Base-by-base conservation (phyloP, 2,113 vertebrate species). In the Phrynocephalus versicolor region DNA sequence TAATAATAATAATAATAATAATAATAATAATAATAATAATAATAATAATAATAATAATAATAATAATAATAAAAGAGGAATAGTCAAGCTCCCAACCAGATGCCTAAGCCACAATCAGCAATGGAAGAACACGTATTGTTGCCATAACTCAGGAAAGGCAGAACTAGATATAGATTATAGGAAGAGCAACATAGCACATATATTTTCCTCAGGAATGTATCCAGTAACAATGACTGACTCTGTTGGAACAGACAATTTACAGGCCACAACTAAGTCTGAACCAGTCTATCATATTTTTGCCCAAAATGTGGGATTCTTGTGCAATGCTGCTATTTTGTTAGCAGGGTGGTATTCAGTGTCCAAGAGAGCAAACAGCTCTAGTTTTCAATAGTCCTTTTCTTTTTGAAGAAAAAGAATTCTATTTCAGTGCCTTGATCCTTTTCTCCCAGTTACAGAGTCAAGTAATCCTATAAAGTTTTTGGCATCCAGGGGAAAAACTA, bases 401-500 rank as follows among this genome's bases (percentile, higher is more conserved):
- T 62, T 78, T 78, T 60, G n/a, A n/a, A 78, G 37, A 51, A 27
- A 33, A 25, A 25, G 27, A 60, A 27, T 25, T 60, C n/a, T n/a
- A n/a, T n/a, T 55, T 33, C 58, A 51, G 15, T 58, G 39, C 16
- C 8, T 35, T 21, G 35, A 25, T 25, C 6, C 77, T 64, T 41
- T 62, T 0, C 37, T 15, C 35, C 78, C 27, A 7, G 85, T 57
- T 25, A 64, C 62, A 64, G 62, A 25, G 62, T 21, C 62, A 64
- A 25, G 45, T 51, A 64, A 64, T 64, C 23, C 72, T 69, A 16
- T 27, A 37, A 62, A 79, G 88, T 77, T 62, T 88, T 70, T 69
- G 23, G 51, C 18, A 84, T 75, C 72, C 51, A 10, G 51, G 89
- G 87, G 83, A 74, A 14, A 18, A 16, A 30, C 39, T 60, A 75